Base-by-base conservation (phyloP, 2,113 vertebrate genomes). In the Meles meles region DNA sequence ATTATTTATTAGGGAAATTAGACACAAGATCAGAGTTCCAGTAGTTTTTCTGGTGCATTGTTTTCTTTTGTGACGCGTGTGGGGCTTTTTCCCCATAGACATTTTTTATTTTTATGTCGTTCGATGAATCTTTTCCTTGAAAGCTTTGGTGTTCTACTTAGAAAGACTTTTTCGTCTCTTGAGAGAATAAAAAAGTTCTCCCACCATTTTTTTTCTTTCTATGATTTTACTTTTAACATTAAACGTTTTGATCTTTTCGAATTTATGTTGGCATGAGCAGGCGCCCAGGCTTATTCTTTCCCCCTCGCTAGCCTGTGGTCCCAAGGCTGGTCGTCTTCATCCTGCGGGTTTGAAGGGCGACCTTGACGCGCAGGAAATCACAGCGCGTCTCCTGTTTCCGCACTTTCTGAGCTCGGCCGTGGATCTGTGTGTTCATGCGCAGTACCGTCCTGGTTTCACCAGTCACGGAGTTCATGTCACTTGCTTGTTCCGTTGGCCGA, bases 211-310 rank as follows among this genome's bases (percentile, higher is more conserved):
- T 29, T 42, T 63, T 57, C 55, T 31, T 34, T 7, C 67, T 52
- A 29, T 59, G 34, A 27, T 83, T 94, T 96, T 72, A 44, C 37
- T 88, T 85, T 55, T 55, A 71, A 67, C 69, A 11, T 72, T 69
- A 47, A 39, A 88, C 49, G 21, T 42, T 31, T n/a, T 21, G 10
- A 23, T 72, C n/a, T 44, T 71, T n/a, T 61, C 61, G 61, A 31
- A 31, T 39, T 69, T 61, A 31, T 23, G 67, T 42, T n/a, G 57
- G 57, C 59, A 31, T 13, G 55, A 86, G 44, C 55, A 23, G 44
- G 20, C 63, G 34, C 72, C 27, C 52, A 14, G 4, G 13, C 69
- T 47, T 27, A 3, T 2, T 49, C 55, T 44, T 25, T 71, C 34
- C 3, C 18, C 31, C 27, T 47, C 17, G 27, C 12, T 18, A 9